Evolutionary conservation across 2,113 vertebrate species (phyloP).

Genomic region (Oryzias javanicus): DNA sequence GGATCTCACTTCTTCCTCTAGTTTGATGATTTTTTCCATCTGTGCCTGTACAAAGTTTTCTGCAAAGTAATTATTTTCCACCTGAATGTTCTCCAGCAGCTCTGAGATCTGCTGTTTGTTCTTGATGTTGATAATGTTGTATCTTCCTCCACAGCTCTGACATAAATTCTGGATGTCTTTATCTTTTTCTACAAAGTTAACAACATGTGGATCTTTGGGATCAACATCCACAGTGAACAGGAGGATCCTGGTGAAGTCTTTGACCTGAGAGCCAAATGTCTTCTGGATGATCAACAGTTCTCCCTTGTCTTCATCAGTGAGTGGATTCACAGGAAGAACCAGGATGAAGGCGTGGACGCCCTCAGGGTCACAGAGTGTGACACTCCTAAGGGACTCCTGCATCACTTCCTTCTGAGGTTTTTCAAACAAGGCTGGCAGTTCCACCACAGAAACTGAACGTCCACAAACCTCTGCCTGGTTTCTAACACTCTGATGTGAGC

Average conservation of each 20-base stretch:
- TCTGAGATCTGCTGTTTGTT: conserved; percentile 8
- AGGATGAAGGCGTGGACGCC: conserved; percentile 39
- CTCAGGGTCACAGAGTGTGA: conserved; percentile 34
- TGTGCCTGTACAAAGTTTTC: neutral
- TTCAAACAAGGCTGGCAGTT: conserved; percentile 36
- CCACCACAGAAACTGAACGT: neutral
- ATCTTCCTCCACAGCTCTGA: conserved; percentile 6
- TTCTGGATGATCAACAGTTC: conserved; percentile 38
- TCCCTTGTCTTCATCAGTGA: conserved; percentile 30
- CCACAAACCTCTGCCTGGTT: conserved; percentile 22
- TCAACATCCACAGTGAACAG: conserved; percentile 27
- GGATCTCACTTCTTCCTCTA: too few species aligned
- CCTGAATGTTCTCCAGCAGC: neutral
- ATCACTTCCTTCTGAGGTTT: conserved; percentile 1
- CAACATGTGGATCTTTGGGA: neutral
- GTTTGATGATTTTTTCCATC: neutral
- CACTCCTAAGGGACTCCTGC: conserved; percentile 1
- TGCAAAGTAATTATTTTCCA: neutral
- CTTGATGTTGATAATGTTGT: conserved; percentile 10
- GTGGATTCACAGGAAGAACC: conserved; percentile 32
- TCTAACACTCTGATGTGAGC: conserved; percentile 23
- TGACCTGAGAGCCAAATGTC: conserved; percentile 7
- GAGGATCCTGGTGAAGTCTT: conserved; percentile 8
- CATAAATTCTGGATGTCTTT: conserved; percentile 15
- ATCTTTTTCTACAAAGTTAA: conserved; percentile 17